Evolutionary conservation across 1,140 invertebrate species (phyloP), one percentile per base, ranked within the genome.

Genomic region (Drosophila ficusphila): DNA sequence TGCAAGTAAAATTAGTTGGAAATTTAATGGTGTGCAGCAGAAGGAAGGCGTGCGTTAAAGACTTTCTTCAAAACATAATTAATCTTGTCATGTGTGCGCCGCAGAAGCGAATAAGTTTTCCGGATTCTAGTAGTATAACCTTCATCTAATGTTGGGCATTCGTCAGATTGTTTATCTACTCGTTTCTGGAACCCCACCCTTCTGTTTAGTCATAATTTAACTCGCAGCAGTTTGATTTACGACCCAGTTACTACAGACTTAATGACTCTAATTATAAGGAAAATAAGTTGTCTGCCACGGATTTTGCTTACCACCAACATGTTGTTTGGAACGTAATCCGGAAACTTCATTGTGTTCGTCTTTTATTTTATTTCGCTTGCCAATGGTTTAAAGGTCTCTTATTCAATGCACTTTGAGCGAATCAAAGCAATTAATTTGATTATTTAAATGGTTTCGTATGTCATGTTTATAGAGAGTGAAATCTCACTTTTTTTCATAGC

Each of bases 291-390:
- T 48, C 6, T 57, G 51, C 19, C 44, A 21, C 14, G 11, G 39
- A 8, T 53, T 53, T 53, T 61, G 49, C 83, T 88, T 89, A 88
- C 89, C 89, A 85, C 89, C 85, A 90, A 61, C 67, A 90, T 88
- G 68, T 90, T 90, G 68, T 90, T 90, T 31, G 82, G 89, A 41
- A 90, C 53, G 76, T 88, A 90, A 77, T 90, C 85, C 70, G 89
- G 85, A 86, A 90, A 90, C 68, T 90, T 90, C 89, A 90, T 90
- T 53, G 56, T 90, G 29, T 42, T 48, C 58, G 47, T n/a, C 39
- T 48, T 34, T 64, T 18, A 60, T 48, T 51, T 54, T 44, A 56
- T 76, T 60, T 73, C 51, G 48, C 72, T 65, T 48, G 27, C 8
- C 54, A 71, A 67, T 79, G 38, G 52, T n/a, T n/a, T n/a, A 85